Base-by-base conservation (phyloP, 2,113 vertebrate species). In the Accipiter virgatus region DNA sequence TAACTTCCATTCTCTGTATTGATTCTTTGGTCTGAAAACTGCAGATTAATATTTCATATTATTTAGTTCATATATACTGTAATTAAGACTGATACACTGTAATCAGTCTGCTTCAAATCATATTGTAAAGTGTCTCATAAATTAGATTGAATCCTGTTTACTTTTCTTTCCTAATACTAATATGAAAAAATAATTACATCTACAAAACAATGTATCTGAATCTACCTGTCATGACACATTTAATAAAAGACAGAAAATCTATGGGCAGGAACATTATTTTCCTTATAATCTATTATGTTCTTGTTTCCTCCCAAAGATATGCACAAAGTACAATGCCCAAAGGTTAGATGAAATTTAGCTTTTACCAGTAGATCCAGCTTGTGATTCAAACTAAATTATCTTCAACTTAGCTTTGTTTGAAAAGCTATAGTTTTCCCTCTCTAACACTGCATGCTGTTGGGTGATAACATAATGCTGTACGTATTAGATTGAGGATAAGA, bases 81-180 rank as follows among this genome's bases (percentile, higher is more conserved):
- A 97, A 97, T 96, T 97, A 95, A 93, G 81, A 84, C 31, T 55
- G 65, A 91, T 94, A 90, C 6, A 43, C 56, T 79, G 22, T 79
- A 95, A 97, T 98, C 71, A 40, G 66, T 80, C 74, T 84, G 61
- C 72, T 95, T 96, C 89, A 88, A 88, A 96, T 97, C 55, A 86
- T 84, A 42, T 92, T 92, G 67, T 94, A 55, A 86, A 20, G 9
- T 92, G 84, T 95, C 88, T 88, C 87, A 95, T 79, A 74, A 92
- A 88, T 78, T 84, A 89, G 70, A 93, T 70, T 13, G 14, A 84
- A 86, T 96, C 59, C 59, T 94, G 73, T 81, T 94, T 95, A 66
- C 58, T 72, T 90, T 95, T 83, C 68, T 92, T 95, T 81, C 38
- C 50, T 87, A 73, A 73, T 88, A 88, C 40, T 84, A 90, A 90